phyloP scores from a whole-genome alignment of 2,113 vertebrate genomes.

The Riparia riparia region DNA sequence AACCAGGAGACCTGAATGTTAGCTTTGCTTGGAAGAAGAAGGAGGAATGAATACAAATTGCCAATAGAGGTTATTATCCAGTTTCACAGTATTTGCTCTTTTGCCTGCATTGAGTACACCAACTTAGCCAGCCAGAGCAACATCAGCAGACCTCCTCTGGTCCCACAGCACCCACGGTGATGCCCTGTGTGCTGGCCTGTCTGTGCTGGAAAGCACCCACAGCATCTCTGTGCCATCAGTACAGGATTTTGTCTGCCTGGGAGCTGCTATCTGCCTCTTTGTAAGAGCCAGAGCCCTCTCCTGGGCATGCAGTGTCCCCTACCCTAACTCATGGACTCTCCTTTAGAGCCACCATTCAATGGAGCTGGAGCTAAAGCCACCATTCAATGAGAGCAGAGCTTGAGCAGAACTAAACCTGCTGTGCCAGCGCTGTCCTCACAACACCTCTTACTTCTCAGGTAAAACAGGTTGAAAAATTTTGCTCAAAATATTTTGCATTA shows the following conservation, averaged over 20 bases:
- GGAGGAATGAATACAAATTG: neutral
- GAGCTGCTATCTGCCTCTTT: neutral
- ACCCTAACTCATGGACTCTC: neutral
- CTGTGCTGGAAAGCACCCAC: neutral
- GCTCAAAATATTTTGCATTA: neutral
- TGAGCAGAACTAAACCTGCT: neutral
- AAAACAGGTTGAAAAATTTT: neutral
- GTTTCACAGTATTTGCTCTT: neutral
- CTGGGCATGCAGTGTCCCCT: neutral
- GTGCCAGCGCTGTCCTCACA: neutral
- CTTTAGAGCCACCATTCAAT: neutral
- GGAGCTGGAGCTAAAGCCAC: neutral
- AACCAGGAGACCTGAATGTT: neutral
- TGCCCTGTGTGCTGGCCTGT: neutral
- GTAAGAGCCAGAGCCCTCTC: neutral
- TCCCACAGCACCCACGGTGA: fast-evolving
- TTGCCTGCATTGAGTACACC: neutral
- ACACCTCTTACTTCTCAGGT: neutral
- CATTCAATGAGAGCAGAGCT: neutral
- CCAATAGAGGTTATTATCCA: neutral
- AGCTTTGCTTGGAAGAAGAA: neutral
- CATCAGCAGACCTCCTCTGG: neutral
- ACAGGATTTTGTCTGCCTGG: neutral
- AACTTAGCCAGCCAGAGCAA: neutral
- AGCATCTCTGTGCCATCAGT: neutral